Percentiles rank a stretch among this genome's conserved stretches.
Conservation (phyloP, 2,888 invertebrate genomes). For the Leucophora obtusa region DNA sequence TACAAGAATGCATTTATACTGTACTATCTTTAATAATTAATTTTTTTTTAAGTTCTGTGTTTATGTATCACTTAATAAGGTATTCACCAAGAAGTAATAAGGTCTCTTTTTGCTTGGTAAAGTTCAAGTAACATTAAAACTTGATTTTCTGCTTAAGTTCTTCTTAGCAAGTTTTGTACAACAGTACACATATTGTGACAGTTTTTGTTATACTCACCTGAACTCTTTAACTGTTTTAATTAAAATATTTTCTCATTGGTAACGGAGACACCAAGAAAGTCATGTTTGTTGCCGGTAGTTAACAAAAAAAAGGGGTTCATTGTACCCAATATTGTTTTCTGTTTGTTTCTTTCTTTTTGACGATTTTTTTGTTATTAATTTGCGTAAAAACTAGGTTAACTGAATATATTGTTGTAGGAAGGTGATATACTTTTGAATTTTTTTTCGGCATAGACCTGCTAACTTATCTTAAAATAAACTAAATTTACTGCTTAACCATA, state of each 20-base stretch:
- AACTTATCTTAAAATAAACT: too few species aligned
- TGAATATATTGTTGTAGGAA: neutral
- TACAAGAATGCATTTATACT: too few species aligned
- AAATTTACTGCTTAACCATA: too few species aligned
- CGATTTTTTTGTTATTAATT: conserved; percentile 38
- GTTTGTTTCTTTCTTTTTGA: conserved; percentile 29
- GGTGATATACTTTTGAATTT: neutral
- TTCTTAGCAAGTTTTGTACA: neutral
- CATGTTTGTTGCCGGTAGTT: conserved; percentile 30
- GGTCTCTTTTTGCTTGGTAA: too few species aligned
- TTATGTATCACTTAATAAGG: too few species aligned
- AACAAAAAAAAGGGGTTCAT: conserved; percentile 47
- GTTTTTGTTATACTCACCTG: conserved; percentile 2
- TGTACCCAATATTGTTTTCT: conserved; percentile 27
- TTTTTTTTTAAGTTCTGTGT: too few species aligned
- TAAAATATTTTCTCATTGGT: neutral
- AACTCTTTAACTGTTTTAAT: conserved; percentile 3
- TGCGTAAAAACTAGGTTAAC: conserved; percentile 56
- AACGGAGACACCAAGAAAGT: conserved; percentile 12
- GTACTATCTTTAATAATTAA: too few species aligned
- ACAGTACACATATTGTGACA: neutral
- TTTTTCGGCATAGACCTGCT: neutral
- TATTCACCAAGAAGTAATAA: too few species aligned
- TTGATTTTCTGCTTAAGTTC: conserved; percentile 20
- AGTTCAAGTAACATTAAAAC: neutral